These are phyloP conservation scores for Saguinus midas DNA, from an alignment of 2,113 vertebrate genomes.

Conservation along the genomic window DNA sequence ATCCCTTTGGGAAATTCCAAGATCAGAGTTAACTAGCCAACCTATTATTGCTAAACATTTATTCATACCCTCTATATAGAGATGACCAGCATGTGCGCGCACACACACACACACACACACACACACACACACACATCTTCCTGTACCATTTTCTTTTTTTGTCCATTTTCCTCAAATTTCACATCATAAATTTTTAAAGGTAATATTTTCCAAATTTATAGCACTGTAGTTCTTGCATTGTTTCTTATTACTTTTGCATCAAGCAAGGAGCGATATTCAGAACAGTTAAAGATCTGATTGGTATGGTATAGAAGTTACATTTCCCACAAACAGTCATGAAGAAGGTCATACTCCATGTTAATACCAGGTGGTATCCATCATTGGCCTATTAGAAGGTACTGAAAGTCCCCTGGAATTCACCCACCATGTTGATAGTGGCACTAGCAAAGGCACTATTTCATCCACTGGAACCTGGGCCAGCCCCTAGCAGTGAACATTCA, in stretches of 20 bases:
- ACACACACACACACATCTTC: background rate
- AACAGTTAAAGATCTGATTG: background rate
- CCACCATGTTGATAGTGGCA: background rate
- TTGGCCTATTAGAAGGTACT: background rate
- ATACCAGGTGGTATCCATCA: background rate
- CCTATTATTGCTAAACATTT: background rate
- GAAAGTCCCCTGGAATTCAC: background rate
- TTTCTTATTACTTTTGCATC: background rate
- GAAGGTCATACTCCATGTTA: background rate
- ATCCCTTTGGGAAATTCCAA: background rate
- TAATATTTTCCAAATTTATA: background rate
- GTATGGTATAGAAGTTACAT: background rate
- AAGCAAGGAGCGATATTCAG: background rate
- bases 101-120: background rate
- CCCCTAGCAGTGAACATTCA: background rate
- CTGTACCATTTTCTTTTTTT: background rate
- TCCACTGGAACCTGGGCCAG: background rate
- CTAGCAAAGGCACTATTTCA: background rate
- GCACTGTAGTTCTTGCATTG: background rate
- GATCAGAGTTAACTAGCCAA: background rate
- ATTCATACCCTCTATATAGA: background rate
- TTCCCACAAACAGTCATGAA: background rate
- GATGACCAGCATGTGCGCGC: no score
- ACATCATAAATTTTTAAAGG: background rate
- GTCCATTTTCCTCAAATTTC: background rate